These are phyloP conservation scores for Amphipyra berbera DNA, from an alignment of 2,888 invertebrate genomes.

Conservation along the genomic window DNA sequence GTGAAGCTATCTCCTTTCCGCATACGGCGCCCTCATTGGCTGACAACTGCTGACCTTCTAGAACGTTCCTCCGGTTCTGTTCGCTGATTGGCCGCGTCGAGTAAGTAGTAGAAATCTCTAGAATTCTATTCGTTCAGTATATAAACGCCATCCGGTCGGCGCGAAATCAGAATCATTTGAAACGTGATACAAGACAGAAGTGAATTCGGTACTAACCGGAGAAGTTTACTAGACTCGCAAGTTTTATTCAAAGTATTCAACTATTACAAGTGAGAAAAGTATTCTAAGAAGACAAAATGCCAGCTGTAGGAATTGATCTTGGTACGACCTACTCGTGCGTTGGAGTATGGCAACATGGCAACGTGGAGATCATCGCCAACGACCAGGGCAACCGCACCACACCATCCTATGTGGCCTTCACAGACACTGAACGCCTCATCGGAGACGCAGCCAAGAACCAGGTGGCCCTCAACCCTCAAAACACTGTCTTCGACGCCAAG, in stretches of 20 bases:
- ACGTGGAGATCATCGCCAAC: conserved; percentile 93
- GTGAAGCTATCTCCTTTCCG: conserved; percentile 44
- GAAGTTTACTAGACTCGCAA: conserved; percentile 55
- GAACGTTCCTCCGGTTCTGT: conserved; percentile 64
- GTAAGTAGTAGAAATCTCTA: conserved; percentile 69
- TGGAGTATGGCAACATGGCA: conserved; percentile 91
- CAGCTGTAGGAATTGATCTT: conserved; percentile 89
- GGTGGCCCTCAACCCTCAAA: conserved; percentile 93
- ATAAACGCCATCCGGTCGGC: conserved; percentile 67
- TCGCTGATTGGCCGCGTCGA: conserved; percentile 69
- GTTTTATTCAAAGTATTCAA: conserved; percentile 8
- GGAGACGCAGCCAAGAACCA: conserved; percentile 93
- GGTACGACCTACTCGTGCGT: conserved; percentile 90
- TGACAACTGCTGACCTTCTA: conserved; percentile 52
- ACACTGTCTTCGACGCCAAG: conserved; percentile 94
- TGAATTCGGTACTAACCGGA: conserved; percentile 73
- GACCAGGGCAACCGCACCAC: conserved; percentile 93
- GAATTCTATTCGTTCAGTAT: conserved; percentile 72
- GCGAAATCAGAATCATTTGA: conserved; percentile 79
- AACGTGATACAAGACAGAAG: conserved; percentile 73
- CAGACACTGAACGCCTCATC: conserved; percentile 91
- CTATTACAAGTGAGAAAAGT: conserved; percentile 41
- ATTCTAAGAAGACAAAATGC: conserved; percentile 73
- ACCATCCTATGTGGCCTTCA: conserved; percentile 94
- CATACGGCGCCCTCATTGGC: conserved; percentile 64